These are phyloP conservation scores for Acronicta alni DNA, from an alignment of 2,888 invertebrate species.

Conservation along the genomic window DNA sequence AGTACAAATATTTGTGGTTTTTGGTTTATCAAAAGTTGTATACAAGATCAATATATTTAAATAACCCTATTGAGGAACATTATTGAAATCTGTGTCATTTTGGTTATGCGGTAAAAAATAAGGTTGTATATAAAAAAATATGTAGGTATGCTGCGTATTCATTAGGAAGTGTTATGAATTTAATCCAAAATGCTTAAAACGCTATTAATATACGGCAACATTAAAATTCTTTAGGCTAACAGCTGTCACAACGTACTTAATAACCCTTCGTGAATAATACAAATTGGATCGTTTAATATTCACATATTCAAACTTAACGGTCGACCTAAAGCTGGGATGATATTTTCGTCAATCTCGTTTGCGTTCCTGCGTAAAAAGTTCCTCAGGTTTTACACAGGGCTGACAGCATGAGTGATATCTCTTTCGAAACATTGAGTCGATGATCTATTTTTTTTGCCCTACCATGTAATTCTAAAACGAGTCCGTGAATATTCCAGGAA, in stretches of 20 bases:
- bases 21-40: neutral
- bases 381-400: conserved; percentile 19
- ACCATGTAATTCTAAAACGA: conserved; percentile 38
- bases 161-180: neutral
- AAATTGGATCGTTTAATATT: conserved; percentile 42
- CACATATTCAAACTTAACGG: conserved; percentile 34
- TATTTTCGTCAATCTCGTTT: conserved; percentile 32
- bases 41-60: neutral
- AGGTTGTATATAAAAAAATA: too few relatives aligned
- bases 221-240: conserved; percentile 8
- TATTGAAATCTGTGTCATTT: too few relatives aligned
- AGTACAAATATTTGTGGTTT: conserved; percentile 5
- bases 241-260: conserved; percentile 25
- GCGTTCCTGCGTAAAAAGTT: conserved; percentile 12
- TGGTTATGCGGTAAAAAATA: too few relatives aligned
- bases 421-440: conserved; percentile 29
- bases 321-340: conserved; percentile 32
- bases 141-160: neutral
- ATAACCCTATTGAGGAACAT: too few relatives aligned
- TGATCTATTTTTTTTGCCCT: conserved; percentile 43
- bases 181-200: neutral
- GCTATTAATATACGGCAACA: conserved; percentile 1
- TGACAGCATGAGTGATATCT: conserved; percentile 39
- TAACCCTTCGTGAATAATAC: conserved; percentile 32
- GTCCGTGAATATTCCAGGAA: conserved; percentile 62